These are phyloP conservation scores for Lasioglossum leucozonium DNA, from an alignment of 2,888 invertebrate genomes.

Conservation along the genomic window DNA sequence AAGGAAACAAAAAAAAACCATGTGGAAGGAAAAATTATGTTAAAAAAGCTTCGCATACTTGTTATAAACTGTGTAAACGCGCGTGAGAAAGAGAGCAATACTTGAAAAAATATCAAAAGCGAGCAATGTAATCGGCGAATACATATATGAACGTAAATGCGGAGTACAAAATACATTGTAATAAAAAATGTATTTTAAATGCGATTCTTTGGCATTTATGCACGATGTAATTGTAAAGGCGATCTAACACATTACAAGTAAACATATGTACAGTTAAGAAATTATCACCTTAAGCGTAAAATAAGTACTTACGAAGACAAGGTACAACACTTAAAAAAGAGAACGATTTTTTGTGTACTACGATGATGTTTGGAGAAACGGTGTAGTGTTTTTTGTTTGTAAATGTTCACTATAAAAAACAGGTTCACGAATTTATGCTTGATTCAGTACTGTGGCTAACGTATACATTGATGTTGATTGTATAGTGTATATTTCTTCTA, in stretches of 20 bases:
- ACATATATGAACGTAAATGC: slow-evolving; percentile 64
- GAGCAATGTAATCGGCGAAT: slow-evolving; percentile 35
- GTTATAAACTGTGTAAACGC: slow-evolving; percentile 19
- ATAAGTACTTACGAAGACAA: slow-evolving; percentile 50
- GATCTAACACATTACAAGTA: slow-evolving; percentile 51
- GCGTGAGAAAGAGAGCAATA: slow-evolving; percentile 7
- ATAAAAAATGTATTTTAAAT: slow-evolving; percentile 77
- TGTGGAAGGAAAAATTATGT: neutral
- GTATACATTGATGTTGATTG: slow-evolving; percentile 31
- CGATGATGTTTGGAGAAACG: slow-evolving; percentile 30
- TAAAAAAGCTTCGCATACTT: slow-evolving; percentile 6
- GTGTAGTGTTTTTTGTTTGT: slow-evolving; percentile 26
- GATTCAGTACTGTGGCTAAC: slow-evolving; percentile 29
- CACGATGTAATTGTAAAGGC: slow-evolving; percentile 62
- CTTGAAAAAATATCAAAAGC: slow-evolving; percentile 28
- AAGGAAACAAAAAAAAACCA: neutral
- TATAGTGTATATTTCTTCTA: slow-evolving; percentile 52
- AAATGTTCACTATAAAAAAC: slow-evolving; percentile 35
- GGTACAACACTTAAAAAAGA: slow-evolving; percentile 48
- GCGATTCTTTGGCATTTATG: slow-evolving; percentile 82
- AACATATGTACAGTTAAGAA: slow-evolving; percentile 57
- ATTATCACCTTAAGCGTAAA: slow-evolving; percentile 52
- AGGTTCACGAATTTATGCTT: slow-evolving; percentile 27
- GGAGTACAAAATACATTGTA: slow-evolving; percentile 66
- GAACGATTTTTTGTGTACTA: slow-evolving; percentile 23